Evolutionary conservation across 2,797 vertebrate species (phyloP).

Genomic region (Mallotus villosus): DNA sequence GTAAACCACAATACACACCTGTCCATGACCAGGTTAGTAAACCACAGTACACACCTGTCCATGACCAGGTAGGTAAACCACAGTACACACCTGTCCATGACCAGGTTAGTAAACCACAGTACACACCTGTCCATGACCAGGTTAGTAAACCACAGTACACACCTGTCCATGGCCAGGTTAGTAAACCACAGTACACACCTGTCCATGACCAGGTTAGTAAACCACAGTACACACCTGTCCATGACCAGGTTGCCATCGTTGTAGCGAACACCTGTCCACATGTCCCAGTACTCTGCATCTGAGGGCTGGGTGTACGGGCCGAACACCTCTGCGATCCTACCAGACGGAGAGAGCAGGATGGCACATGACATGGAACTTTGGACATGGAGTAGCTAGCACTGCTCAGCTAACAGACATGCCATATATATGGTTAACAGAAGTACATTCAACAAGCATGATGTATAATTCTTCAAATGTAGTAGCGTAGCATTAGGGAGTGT

Average conservation of each 20-base stretch:
- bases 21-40: constrained; percentile 89
- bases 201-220: constrained; percentile 88
- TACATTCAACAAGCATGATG: not conserved
- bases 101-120: constrained; percentile 77
- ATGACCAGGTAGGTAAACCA: constrained; percentile 81
- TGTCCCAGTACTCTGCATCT: constrained; percentile 90
- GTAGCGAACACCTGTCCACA: constrained; percentile 87
- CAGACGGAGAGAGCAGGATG: not conserved
- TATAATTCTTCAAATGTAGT: not conserved
- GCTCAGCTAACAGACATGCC: not conserved
- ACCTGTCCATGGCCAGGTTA: constrained; percentile 94
- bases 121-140: constrained; percentile 88
- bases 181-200: constrained; percentile 75
- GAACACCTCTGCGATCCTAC: constrained; percentile 87
- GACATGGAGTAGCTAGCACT: not conserved
- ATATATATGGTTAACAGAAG: not conserved
- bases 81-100: constrained; percentile 85
- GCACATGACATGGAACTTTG: not conserved
- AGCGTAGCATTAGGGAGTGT: not conserved
- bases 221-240: constrained; percentile 80
- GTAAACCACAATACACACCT: constrained; percentile 74
- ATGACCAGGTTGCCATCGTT: constrained; percentile 92
- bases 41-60: constrained; percentile 80
- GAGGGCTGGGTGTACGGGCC: constrained; percentile 93
- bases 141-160: constrained; percentile 66